Base-by-base conservation (phyloP, 2,113 vertebrate genomes). In the Butorides virescens region DNA sequence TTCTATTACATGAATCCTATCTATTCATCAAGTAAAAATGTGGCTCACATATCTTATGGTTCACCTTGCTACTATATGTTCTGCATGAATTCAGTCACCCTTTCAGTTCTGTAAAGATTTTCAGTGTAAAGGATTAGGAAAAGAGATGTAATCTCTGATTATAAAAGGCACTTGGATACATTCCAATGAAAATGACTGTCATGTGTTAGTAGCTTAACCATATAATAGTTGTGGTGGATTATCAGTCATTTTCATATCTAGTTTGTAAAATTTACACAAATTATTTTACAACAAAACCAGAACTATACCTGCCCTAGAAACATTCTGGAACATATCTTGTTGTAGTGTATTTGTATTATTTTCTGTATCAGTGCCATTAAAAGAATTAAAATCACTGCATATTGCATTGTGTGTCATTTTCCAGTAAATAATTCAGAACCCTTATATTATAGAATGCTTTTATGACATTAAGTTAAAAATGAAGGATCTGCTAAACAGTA, bases 11-110 rank as follows among this genome's bases (percentile, higher is more conserved):
- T 44, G 65, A 91, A 94, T 96, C 26, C 30, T 90, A 62, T 79
- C 89, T 95, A 92, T 92, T 95, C 22, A 91, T 95, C 84, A 91
- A 92, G n/a, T 73, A 58, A 91, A 93, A 95, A 95, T 93, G 73
- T 68, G 84, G 56, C 70, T 89, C 37, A 72, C 36, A 10, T 73
- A 83, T 61, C 88, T 93, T 82, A 61, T 55, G 23, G 42, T 95
- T 96, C 92, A 93, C 62, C 49, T 84, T 6, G 2, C 23, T 88
- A 50, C 66, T 97, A 2, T 89, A 91, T 47, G 46, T 91, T 96
- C 91, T 95, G 42, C 73, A 59, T 79, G n/a, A 90, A 95, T 95
- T 92, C 83, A 66, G 56, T 82, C 77, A 58, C 39, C 32, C 29
- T 92, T 95, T 90, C 58, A 85, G 42, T 91, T 97, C 53, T 75